Evolutionary conservation across 1,140 invertebrate genomes (phyloP).

Genomic region (Globodera rostochiensis): DNA sequence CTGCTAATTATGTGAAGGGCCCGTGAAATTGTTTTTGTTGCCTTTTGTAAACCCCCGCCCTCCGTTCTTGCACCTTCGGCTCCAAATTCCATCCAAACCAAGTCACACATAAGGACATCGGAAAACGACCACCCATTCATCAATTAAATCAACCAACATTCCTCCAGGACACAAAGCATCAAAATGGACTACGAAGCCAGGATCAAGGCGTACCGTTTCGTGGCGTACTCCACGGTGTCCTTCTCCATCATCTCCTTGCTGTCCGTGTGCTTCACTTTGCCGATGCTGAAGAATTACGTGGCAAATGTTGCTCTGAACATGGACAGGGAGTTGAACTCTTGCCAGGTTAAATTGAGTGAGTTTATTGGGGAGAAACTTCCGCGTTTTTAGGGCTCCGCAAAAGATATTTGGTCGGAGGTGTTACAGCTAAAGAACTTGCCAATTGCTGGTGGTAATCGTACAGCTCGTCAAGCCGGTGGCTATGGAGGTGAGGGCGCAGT

Average conservation of each 20-base stretch:
- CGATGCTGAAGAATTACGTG: slow-evolving; percentile 63
- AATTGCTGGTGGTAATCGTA: slow-evolving; percentile 51
- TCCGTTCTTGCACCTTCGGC: background rate
- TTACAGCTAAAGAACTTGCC: slow-evolving; percentile 60
- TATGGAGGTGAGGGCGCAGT: slow-evolving; percentile 43
- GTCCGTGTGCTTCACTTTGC: slow-evolving; percentile 60
- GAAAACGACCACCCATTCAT: background rate
- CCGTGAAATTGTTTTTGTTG: background rate
- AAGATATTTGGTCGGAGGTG: slow-evolving; percentile 64
- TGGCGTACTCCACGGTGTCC: slow-evolving; percentile 53
- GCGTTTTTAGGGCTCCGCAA: slow-evolving; percentile 58
- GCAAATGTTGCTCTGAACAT: slow-evolving; percentile 58
- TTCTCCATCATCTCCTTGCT: slow-evolving; percentile 51
- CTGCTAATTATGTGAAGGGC: background rate
- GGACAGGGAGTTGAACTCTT: slow-evolving; percentile 56
- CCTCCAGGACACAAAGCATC: slow-evolving; percentile 1
- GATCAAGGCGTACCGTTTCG: slow-evolving; percentile 57
- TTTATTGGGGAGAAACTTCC: background rate
- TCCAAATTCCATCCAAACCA: background rate
- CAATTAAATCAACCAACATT: background rate
- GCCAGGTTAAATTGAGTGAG: slow-evolving; percentile 48
- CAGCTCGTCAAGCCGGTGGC: slow-evolving; percentile 56
- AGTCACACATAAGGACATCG: background rate
- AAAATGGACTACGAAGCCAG: slow-evolving; percentile 48
- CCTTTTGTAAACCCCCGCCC: background rate